phyloP scores from a whole-genome alignment of 2,888 invertebrate species.

The Pachydiplax longipennis region DNA sequence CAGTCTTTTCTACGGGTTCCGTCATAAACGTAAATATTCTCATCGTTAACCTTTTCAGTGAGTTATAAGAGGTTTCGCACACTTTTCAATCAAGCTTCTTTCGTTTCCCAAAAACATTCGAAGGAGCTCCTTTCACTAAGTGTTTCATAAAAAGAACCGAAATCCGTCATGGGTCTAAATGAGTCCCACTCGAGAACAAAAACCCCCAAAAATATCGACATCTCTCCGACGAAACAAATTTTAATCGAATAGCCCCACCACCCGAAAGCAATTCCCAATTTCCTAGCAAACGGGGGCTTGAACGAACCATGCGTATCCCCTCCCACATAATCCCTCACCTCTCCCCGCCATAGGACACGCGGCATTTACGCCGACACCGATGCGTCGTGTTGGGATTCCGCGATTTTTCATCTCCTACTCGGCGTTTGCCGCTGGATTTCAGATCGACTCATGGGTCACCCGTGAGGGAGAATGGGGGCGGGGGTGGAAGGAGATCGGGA shows the following conservation, averaged over 20 bases:
- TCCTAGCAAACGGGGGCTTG: background rate
- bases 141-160: too few relatives aligned
- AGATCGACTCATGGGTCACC: slow-evolving; percentile 24
- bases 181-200: too few relatives aligned
- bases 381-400: slow-evolving; percentile 35
- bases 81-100: too few relatives aligned
- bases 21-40: too few relatives aligned
- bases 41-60: too few relatives aligned
- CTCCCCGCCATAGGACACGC: slow-evolving; percentile 1
- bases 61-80: too few relatives aligned
- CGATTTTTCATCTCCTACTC: slow-evolving; percentile 23
- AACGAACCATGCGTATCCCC: background rate
- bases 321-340: background rate
- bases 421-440: slow-evolving; percentile 5
- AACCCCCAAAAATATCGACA: background rate
- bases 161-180: too few relatives aligned
- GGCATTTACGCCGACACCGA: slow-evolving; percentile 27
- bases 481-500: background rate
- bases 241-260: background rate
- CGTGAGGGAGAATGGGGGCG: background rate
- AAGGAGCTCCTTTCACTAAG: too few relatives aligned
- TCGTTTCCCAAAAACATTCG: too few relatives aligned
- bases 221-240: background rate
- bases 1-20: too few relatives aligned
- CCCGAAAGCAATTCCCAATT: background rate